Percentiles rank a stretch among this genome's conserved stretches.
phyloP scores from a whole-genome alignment of 2,888 invertebrate species.

The Caradrina clavipalpis region DNA sequence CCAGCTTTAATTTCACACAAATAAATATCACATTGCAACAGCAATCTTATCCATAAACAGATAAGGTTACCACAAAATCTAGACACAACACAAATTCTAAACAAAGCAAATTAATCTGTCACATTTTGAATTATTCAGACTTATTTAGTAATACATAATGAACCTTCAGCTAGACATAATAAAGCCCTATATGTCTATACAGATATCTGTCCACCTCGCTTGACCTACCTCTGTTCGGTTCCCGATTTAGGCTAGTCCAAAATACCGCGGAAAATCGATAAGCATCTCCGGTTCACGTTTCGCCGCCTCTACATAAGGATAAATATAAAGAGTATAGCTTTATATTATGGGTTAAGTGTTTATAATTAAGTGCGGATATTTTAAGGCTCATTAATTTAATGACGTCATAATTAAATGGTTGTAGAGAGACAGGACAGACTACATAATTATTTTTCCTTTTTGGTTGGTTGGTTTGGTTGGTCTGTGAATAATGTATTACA shows the following conservation, averaged over 20 bases:
- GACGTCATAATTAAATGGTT: constrained; percentile 1
- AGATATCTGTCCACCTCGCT: constrained; percentile 27
- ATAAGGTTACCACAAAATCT: not conserved
- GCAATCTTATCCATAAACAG: too few relatives aligned
- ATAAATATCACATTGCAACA: not conserved
- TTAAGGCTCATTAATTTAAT: constrained; percentile 22
- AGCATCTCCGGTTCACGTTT: constrained; percentile 56
- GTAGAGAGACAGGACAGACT: too few relatives aligned
- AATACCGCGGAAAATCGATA: constrained; percentile 84
- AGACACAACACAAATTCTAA: not conserved
- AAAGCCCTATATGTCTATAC: constrained; percentile 15
- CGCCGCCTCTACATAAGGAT: constrained; percentile 19
- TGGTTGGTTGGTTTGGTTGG: too few relatives aligned
- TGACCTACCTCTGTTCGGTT: constrained; percentile 68
- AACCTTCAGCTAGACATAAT: constrained; percentile 13
- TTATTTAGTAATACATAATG: constrained; percentile 2
- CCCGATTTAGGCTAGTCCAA: constrained; percentile 75
- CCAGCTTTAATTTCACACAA: not conserved
- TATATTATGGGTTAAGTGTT: constrained; percentile 14
- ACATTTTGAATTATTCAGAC: too few relatives aligned
- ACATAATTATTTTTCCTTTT: too few relatives aligned
- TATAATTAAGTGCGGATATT: constrained; percentile 20
- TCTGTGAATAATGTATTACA: too few relatives aligned
- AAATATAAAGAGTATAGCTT: not conserved
- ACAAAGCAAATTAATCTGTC: not conserved